These are phyloP conservation scores for Campylomormyrus tamandua DNA, from an alignment of 2,113 vertebrate species.

Conservation along the genomic window DNA sequence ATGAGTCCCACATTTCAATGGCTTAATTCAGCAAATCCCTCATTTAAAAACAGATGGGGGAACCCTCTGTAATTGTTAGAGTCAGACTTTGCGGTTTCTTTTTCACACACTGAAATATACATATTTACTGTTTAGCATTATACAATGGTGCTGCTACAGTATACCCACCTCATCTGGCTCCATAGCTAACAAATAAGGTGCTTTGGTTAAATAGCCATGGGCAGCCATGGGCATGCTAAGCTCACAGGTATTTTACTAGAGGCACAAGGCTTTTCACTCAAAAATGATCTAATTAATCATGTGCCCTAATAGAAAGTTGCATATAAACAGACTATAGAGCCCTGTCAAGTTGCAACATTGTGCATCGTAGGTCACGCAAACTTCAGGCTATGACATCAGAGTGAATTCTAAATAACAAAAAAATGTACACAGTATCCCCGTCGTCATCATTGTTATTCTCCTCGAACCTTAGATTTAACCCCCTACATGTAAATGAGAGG, in stretches of 20 bases:
- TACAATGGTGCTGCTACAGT: slow-evolving; percentile 48
- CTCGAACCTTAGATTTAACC: background rate
- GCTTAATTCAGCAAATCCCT: slow-evolving; percentile 36
- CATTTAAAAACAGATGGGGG: slow-evolving; percentile 46
- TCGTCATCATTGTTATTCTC: background rate
- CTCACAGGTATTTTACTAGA: background rate
- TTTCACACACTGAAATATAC: slow-evolving; percentile 43
- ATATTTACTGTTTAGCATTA: slow-evolving; percentile 48
- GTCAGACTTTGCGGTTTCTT: slow-evolving; percentile 40
- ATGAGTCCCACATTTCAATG: slow-evolving; percentile 30
- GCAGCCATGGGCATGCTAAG: background rate
- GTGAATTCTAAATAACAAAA: background rate
- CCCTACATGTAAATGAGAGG: background rate
- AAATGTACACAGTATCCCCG: background rate
- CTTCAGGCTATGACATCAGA: background rate
- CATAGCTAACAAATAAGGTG: slow-evolving; percentile 55
- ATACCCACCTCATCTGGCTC: slow-evolving; percentile 46
- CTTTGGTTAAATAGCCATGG: slow-evolving; percentile 29
- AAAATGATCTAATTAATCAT: background rate
- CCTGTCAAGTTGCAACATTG: background rate
- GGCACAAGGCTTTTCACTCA: background rate
- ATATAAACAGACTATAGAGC: background rate
- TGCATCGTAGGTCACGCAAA: background rate
- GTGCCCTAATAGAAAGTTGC: background rate
- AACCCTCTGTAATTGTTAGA: slow-evolving; percentile 54